phyloP scores from a whole-genome alignment of 2,888 invertebrate genomes.

The Mesorhabditis belari region DNA sequence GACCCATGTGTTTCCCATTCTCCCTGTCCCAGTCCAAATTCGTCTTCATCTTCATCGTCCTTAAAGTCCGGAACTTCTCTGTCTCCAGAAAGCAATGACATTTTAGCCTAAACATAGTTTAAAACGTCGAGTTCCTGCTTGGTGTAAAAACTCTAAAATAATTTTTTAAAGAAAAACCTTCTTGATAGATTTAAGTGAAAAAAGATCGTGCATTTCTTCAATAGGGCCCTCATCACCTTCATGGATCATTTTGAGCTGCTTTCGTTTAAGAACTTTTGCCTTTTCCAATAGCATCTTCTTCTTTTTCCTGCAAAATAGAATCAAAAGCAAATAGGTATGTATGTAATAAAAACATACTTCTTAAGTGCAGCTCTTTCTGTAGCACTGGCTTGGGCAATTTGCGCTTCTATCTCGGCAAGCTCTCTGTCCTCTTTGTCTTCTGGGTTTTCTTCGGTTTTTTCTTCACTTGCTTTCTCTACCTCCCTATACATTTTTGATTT shows the following conservation, averaged over 20 bases:
- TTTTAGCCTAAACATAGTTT: too few relatives aligned
- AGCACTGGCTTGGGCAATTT: constrained; percentile 50
- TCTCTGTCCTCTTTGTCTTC: constrained; percentile 54
- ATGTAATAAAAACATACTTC: constrained; percentile 28
- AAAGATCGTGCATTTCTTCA: constrained; percentile 58
- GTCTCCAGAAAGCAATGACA: too few relatives aligned
- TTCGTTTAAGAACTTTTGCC: constrained; percentile 76
- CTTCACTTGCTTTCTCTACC: too few relatives aligned
- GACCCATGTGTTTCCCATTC: constrained; percentile 33
- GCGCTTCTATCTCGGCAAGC: constrained; percentile 50
- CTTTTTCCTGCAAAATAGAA: constrained; percentile 51
- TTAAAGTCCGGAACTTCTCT: constrained; percentile 12
- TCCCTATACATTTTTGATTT: too few relatives aligned
- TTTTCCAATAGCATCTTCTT: constrained; percentile 65
- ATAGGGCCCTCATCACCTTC: constrained; percentile 64
- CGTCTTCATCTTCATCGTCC: constrained; percentile 18
- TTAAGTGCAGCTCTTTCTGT: constrained; percentile 54
- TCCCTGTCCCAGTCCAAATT: constrained; percentile 34
- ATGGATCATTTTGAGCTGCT: constrained; percentile 92
- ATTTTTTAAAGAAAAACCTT: constrained; percentile 7
- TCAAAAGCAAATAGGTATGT: neutral
- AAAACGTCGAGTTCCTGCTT: too few relatives aligned
- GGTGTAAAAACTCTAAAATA: too few relatives aligned
- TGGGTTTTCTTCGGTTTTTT: too few relatives aligned
- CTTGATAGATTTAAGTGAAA: constrained; percentile 42